phyloP scores from a whole-genome alignment of 2,797 vertebrate genomes.

The Notamacropus eugenii region DNA sequence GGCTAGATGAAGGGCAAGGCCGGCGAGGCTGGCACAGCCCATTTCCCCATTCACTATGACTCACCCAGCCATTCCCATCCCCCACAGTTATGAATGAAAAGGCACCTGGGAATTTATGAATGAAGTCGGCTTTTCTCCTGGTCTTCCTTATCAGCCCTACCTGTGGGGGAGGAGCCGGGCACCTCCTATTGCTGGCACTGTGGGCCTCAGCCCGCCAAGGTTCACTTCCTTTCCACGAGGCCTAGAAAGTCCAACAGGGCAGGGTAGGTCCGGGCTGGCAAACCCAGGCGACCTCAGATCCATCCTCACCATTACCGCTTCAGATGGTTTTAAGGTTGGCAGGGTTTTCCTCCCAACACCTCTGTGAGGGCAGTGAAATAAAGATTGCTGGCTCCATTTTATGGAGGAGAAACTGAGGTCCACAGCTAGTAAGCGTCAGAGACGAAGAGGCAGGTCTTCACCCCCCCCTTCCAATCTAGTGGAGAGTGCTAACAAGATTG shows the following conservation, averaged over 20 bases:
- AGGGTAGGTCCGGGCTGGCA: not conserved
- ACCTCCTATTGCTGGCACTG: not conserved
- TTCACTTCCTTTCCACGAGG: not conserved
- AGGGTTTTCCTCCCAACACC: not conserved
- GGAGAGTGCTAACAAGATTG: not conserved
- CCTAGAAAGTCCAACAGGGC: not conserved
- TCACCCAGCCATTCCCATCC: not conserved
- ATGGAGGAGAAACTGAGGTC: not conserved
- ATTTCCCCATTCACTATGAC: not conserved
- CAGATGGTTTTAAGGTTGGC: not conserved
- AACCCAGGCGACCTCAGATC: no score
- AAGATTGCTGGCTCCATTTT: not conserved
- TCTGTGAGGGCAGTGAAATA: no score
- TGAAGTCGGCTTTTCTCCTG: not conserved
- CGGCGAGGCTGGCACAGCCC: not conserved
- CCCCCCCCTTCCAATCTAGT: no score
- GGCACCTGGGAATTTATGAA: not conserved
- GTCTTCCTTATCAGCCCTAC: not conserved
- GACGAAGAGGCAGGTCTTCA: not conserved
- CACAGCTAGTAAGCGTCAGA: not conserved
- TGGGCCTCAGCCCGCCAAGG: not conserved
- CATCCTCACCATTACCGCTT: not conserved
- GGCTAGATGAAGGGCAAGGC: no score
- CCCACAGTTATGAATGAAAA: not conserved
- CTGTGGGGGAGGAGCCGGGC: not conserved